These are phyloP conservation scores for Onychomys leucogaster DNA, from an alignment of 2,797 vertebrate species.

Conservation along the genomic window DNA sequence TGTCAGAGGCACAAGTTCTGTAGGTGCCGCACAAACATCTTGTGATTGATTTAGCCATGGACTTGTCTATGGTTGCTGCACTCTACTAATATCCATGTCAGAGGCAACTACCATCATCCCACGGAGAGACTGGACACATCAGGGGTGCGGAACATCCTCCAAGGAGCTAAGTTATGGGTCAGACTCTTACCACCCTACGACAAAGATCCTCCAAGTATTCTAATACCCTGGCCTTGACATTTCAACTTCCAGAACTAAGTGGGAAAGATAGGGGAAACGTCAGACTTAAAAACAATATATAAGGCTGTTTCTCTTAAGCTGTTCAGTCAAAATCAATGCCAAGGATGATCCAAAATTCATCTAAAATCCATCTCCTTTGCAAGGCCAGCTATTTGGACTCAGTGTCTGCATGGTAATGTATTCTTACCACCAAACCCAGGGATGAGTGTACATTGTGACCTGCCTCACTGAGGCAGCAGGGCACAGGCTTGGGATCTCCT, in stretches of 20 bases:
- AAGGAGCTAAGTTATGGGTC: not conserved
- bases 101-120: constrained; percentile 29
- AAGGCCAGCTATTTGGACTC: not conserved
- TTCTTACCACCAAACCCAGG: not conserved
- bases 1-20: constrained; percentile 8
- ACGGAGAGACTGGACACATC: not conserved
- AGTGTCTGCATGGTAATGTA: not conserved
- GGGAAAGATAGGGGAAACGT: not conserved
- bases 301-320: constrained; percentile 46
- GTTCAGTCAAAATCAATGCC: not conserved
- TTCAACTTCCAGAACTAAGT: constrained; percentile 22
- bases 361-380: not conserved
- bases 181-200: constrained; percentile 3
- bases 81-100: constrained; percentile 3
- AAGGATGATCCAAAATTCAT: constrained; percentile 13
- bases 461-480: not conserved
- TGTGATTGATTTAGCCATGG: not conserved
- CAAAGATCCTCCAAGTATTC: constrained; percentile 10
- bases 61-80: not conserved
- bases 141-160: not conserved
- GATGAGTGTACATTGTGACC: not conserved
- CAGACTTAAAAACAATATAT: constrained; percentile 17
- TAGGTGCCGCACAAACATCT: constrained; percentile 26
- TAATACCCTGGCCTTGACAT: not conserved
- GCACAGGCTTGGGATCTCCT: not conserved